These are phyloP conservation scores for Ephestia elutella DNA, from an alignment of 1,140 invertebrate genomes.

Conservation along the genomic window DNA sequence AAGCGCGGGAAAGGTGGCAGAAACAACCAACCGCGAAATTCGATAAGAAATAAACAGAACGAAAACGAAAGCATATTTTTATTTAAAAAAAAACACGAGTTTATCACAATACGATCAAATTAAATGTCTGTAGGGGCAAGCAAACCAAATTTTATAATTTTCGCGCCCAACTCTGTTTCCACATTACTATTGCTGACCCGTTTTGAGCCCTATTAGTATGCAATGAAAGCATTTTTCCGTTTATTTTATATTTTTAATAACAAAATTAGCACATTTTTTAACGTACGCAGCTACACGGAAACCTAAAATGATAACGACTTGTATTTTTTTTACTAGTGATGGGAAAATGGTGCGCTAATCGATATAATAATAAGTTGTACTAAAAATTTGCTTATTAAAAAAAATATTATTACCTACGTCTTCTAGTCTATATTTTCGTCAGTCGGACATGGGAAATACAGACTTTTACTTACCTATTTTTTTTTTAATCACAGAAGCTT, in stretches of 20 bases:
- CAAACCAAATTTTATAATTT: conserved; percentile 2
- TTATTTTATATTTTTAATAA: neutral
- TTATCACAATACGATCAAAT: conserved; percentile 2
- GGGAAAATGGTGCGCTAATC: neutral
- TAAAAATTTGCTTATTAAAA: too few relatives aligned
- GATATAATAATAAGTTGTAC: neutral
- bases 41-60: too few relatives aligned
- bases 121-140: neutral
- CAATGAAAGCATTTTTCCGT: neutral
- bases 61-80: neutral
- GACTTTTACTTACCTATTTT: too few relatives aligned
- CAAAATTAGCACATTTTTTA: conserved; percentile 8
- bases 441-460: too few relatives aligned
- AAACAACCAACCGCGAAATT: too few relatives aligned
- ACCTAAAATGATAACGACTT: conserved; percentile 26
- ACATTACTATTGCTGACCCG: neutral
- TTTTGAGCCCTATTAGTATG: neutral
- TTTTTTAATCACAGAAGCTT: too few relatives aligned
- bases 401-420: neutral
- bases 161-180: neutral
- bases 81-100: neutral
- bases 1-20: too few relatives aligned
- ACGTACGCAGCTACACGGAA: conserved; percentile 24
- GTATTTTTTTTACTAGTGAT: conserved; percentile 20
- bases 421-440: too few relatives aligned